Evolutionary conservation across 1,140 invertebrate species (phyloP).

Genomic region (Panagrolaimus sp.): DNA sequence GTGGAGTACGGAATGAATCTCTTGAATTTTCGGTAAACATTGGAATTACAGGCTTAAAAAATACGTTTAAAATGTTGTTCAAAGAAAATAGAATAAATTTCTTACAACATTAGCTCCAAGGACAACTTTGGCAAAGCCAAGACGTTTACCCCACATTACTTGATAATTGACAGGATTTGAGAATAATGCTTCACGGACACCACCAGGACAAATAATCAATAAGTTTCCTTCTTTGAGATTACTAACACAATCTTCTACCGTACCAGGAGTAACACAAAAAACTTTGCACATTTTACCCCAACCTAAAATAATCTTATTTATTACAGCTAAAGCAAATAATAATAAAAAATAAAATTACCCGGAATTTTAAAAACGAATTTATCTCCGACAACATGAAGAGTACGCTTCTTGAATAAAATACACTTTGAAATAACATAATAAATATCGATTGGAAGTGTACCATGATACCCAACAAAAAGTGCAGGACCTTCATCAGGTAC

Average conservation of each 20-base stretch:
- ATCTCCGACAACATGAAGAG: constrained; percentile 86
- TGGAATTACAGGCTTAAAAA: constrained; percentile 75
- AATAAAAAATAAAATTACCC: constrained; percentile 64
- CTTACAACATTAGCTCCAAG: constrained; percentile 82
- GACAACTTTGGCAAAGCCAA: constrained; percentile 95
- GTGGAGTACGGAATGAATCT: constrained; percentile 75
- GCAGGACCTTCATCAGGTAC: constrained; percentile 78
- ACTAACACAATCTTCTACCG: constrained; percentile 77
- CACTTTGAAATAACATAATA: constrained; percentile 88
- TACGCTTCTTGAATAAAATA: constrained; percentile 73
- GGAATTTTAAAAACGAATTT: constrained; percentile 90
- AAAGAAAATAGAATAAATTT: constrained; percentile 36
- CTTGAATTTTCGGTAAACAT: constrained; percentile 92
- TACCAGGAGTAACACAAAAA: constrained; percentile 86
- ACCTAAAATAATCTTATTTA: constrained; percentile 36
- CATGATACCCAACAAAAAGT: constrained; percentile 92
- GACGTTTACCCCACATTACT: constrained; percentile 84
- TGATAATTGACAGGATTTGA: constrained; percentile 73
- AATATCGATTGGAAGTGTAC: constrained; percentile 88
- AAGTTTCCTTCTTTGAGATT: constrained; percentile 81
- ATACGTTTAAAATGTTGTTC: constrained; percentile 1
- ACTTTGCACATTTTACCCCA: constrained; percentile 58
- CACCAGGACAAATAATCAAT: constrained; percentile 90
- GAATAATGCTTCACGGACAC: constrained; percentile 92
- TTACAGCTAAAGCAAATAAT: not conserved